A percentile compares a stretch with the other conserved stretches of the same genome.
Evolutionary conservation across 1,140 invertebrate species (phyloP).

Genomic region (Hypsibius dujardini): DNA sequence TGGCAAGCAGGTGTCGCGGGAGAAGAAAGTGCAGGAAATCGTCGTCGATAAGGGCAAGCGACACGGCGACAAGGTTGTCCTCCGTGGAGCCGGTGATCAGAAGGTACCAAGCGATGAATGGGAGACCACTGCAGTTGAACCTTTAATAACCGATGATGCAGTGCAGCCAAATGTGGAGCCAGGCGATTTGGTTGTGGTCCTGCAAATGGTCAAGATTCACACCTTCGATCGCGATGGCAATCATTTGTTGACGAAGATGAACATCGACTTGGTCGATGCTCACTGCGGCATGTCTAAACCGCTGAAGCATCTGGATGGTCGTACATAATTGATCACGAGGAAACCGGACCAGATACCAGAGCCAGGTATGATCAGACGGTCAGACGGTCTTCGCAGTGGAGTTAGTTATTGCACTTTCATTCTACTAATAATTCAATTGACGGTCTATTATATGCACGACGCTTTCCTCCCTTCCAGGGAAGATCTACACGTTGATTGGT

Average conservation of each 20-base stretch:
- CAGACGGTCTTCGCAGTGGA: too few species aligned
- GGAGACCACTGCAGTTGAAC: not conserved
- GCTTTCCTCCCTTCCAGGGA: constrained; percentile 30
- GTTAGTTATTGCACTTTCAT: not conserved
- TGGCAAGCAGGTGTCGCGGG: constrained; percentile 22
- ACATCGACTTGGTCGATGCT: constrained; percentile 38
- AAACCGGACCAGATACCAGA: constrained; percentile 53
- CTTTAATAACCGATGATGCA: constrained; percentile 16
- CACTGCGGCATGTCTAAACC: constrained; percentile 39
- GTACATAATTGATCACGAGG: constrained; percentile 52
- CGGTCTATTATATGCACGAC: constrained; percentile 28
- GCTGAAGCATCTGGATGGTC: constrained; percentile 62
- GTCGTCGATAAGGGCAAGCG: constrained; percentile 41
- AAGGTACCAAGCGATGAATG: constrained; percentile 39
- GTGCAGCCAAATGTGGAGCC: constrained; percentile 30
- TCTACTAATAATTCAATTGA: constrained; percentile 25
- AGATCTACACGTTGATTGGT: constrained; percentile 34
- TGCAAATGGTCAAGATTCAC: constrained; percentile 37
- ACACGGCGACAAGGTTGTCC: constrained; percentile 38
- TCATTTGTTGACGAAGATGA: constrained; percentile 35
- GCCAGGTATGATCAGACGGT: constrained; percentile 33
- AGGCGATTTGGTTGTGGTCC: constrained; percentile 38
- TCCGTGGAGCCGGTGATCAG: constrained; percentile 41
- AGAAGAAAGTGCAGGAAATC: constrained; percentile 42
- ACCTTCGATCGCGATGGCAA: constrained; percentile 34